These are phyloP conservation scores for Leptarthrus brevirostris DNA, from an alignment of 2,888 invertebrate genomes.

Conservation along the genomic window DNA sequence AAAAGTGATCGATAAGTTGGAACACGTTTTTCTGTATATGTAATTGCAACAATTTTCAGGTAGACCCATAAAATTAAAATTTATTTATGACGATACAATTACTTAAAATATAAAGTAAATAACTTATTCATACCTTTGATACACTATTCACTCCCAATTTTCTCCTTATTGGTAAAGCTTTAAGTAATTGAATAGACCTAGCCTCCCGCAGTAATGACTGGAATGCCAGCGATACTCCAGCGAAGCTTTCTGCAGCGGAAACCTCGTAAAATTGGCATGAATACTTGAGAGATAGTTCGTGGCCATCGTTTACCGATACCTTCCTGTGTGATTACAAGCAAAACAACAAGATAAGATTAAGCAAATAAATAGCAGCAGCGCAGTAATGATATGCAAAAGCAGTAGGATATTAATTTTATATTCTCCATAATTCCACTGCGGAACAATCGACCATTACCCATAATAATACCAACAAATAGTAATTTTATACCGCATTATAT, in stretches of 20 bases:
- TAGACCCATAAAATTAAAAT: too few species aligned
- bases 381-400: slow-evolving; percentile 33
- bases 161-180: slow-evolving; percentile 76
- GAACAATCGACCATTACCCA: slow-evolving; percentile 22
- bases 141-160: slow-evolving; percentile 83
- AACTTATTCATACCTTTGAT: slow-evolving; percentile 75
- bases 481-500: slow-evolving; percentile 27
- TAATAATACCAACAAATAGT: background rate
- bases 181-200: slow-evolving; percentile 78
- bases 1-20: too few species aligned
- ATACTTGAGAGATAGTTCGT: slow-evolving; percentile 80
- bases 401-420: slow-evolving; percentile 36
- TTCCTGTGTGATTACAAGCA: slow-evolving; percentile 68
- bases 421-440: slow-evolving; percentile 20
- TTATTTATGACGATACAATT: too few species aligned
- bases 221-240: slow-evolving; percentile 84
- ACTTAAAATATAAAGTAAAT: too few species aligned
- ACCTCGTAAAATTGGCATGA: slow-evolving; percentile 88
- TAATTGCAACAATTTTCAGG: too few species aligned
- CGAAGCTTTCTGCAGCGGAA: slow-evolving; percentile 84
- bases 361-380: slow-evolving; percentile 13
- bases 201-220: slow-evolving; percentile 81
- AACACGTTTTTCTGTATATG: too few species aligned
- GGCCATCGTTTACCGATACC: slow-evolving; percentile 83
- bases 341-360: slow-evolving; percentile 8